Evolutionary conservation across 2,113 vertebrate species (phyloP).

Genomic region (Halcyon malimbica): DNA sequence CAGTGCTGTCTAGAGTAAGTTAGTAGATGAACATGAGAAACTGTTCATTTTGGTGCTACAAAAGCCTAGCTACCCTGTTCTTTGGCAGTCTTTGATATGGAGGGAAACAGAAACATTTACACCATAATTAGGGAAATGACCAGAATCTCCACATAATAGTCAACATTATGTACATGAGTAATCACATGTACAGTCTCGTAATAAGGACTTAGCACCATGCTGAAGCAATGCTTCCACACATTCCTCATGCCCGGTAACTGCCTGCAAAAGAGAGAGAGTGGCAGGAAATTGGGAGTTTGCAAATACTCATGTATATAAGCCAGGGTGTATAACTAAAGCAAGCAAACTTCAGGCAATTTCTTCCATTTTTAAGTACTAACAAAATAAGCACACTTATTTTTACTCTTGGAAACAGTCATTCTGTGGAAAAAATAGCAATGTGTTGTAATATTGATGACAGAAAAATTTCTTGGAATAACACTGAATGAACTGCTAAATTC

Average conservation of each 20-base stretch:
- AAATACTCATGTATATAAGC: not conserved
- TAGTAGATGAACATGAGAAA: not conserved
- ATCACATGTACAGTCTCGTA: too few species aligned
- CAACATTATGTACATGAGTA: not conserved
- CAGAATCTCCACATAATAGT: not conserved
- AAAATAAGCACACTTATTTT: not conserved
- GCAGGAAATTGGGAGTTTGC: not conserved
- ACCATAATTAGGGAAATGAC: not conserved
- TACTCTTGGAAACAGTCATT: not conserved
- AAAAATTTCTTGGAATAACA: not conserved
- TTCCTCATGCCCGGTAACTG: slow-evolving; percentile 93
- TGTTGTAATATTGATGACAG: not conserved
- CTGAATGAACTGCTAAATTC: not conserved
- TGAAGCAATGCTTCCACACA: too few species aligned
- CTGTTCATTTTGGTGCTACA: not conserved
- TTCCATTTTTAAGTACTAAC: not conserved
- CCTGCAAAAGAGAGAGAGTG: slow-evolving; percentile 71
- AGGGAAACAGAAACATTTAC: not conserved
- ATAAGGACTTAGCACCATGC: too few species aligned
- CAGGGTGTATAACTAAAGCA: not conserved
- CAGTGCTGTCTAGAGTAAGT: not conserved
- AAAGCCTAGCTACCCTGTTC: not conserved
- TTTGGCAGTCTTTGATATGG: not conserved
- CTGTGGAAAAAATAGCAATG: not conserved
- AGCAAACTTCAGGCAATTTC: not conserved